Evolutionary conservation across 2,797 vertebrate species (phyloP).

Genomic region (Danio jaintianensis): DNA sequence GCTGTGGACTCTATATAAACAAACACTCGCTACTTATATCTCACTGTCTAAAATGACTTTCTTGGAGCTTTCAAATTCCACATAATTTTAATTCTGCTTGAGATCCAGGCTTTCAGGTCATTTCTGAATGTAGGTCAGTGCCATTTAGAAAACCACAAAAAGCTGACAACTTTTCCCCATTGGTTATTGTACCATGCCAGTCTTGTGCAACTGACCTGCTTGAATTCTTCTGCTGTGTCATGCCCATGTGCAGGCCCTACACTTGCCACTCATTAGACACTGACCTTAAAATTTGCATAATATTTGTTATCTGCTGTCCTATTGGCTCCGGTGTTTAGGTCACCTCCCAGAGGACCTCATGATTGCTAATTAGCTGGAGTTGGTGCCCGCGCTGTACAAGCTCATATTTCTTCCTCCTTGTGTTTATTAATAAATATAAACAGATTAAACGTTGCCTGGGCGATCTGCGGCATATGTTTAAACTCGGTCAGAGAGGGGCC

Average conservation of each 20-base stretch:
- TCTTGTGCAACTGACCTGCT: constrained; percentile 6
- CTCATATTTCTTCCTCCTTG: constrained; percentile 65
- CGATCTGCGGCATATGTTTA: constrained; percentile 70
- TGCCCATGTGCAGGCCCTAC: constrained; percentile 15
- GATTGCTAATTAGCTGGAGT: constrained; percentile 43
- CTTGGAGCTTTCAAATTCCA: constrained; percentile 8
- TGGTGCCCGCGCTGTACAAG: constrained; percentile 46
- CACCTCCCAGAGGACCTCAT: constrained; percentile 25
- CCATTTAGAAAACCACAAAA: constrained; percentile 48
- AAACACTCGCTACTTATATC: constrained; percentile 46
- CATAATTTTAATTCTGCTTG: constrained; percentile 16
- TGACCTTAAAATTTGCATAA: constrained; percentile 46
- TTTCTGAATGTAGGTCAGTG: constrained; percentile 50
- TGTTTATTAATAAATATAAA: constrained; percentile 84
- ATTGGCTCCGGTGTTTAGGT: constrained; percentile 41
- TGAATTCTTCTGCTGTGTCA: constrained; percentile 39
- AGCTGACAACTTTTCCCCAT: constrained; percentile 22
- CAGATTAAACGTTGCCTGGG: constrained; percentile 77
- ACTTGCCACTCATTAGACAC: constrained; percentile 31
- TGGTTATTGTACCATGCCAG: constrained; percentile 5
- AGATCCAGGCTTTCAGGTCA: constrained; percentile 36
- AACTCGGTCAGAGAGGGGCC: constrained; percentile 46
- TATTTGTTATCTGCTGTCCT: constrained; percentile 10
- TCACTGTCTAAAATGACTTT: constrained; percentile 34
- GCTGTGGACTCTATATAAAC: constrained; percentile 44